Evolutionary conservation across 1,140 invertebrate genomes (phyloP).

Genomic region (Plutomurus gul): DNA sequence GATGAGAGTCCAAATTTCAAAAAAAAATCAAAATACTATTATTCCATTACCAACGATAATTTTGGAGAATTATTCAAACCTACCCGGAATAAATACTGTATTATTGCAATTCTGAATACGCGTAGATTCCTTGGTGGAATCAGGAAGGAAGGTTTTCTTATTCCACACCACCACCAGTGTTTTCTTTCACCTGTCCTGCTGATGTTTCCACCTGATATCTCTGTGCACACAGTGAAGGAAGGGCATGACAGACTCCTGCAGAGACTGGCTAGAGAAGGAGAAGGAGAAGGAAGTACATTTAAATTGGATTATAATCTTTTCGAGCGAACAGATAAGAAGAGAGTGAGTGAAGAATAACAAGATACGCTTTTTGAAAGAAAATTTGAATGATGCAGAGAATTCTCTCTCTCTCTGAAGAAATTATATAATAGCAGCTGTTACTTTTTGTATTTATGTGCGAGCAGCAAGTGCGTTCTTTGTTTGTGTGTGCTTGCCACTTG

Average conservation of each 20-base stretch:
- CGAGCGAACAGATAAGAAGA: not conserved
- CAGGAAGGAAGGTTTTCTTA: not conserved
- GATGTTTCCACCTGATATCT: slow-evolving; percentile 1
- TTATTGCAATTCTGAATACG: not conserved
- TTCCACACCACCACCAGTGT: not conserved
- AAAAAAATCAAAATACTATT: too few species aligned
- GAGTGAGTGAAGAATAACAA: too few species aligned
- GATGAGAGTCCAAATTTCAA: too few species aligned
- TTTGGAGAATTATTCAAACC: too few species aligned
- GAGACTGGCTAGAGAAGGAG: too few species aligned
- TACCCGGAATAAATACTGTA: too few species aligned
- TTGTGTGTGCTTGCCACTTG: not conserved
- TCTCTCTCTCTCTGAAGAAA: too few species aligned
- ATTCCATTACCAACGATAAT: too few species aligned
- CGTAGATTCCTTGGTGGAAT: not conserved
- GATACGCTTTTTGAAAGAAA: not conserved
- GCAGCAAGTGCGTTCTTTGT: not conserved
- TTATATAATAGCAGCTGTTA: too few species aligned
- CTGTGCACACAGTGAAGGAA: too few species aligned
- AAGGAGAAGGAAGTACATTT: slow-evolving; percentile 21
- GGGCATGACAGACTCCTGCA: slow-evolving; percentile 11
- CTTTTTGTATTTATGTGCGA: too few species aligned
- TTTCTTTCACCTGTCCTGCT: not conserved
- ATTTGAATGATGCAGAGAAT: not conserved
- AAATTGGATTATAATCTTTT: slow-evolving; percentile 24